Evolutionary conservation across 2,888 invertebrate species (phyloP), one percentile per base, ranked within the genome.

Genomic region (Nudaria mundana): DNA sequence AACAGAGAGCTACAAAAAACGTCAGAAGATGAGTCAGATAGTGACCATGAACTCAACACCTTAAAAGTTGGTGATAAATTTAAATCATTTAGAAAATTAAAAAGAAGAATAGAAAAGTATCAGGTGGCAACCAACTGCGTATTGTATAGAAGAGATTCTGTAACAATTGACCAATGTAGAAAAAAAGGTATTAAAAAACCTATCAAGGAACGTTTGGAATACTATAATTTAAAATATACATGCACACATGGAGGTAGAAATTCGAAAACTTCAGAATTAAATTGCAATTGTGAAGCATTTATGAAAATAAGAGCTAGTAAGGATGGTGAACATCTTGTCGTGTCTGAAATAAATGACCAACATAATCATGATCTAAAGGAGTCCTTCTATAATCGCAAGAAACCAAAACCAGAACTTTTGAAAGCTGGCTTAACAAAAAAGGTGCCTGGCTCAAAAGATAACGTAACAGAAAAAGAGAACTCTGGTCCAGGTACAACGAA

Each of bases 81-180:
- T 22, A 16, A 26, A 29, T 26, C 25, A 15, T 41, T 24, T 31
- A 24, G 16, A 25, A 22, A 30, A 11, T 18, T 37, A 23, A 37
- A 30, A 29, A 30, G 7, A 5, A 24, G 29, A 37, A 22, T 34
- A 6, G 25, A 34, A 8, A 34, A 18, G 8, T 34, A 34, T 34
- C 34, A 34, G 26, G 16, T 16, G 3, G 12, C 25, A 18, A 34
- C 24, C 6, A 34, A 34, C n/a, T 34, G 15, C 5, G 25, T 25
- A 18, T 34, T 34, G 12, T 34, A 34, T 34, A 12, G 34, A 25
- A 34, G 34, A 34, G 34, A 34, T 34, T 34, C 34, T 26, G 25
- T 34, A 13, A 26, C 34, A 13, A 34, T 34, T 34, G 34, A 25
- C n/a, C 15, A 25, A 26, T 16, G 18, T 11, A 16, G 34, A 18